Evolutionary conservation across 2,113 vertebrate genomes (phyloP), one percentile per base, ranked within the genome.

Genomic region (Morone saxatilis): DNA sequence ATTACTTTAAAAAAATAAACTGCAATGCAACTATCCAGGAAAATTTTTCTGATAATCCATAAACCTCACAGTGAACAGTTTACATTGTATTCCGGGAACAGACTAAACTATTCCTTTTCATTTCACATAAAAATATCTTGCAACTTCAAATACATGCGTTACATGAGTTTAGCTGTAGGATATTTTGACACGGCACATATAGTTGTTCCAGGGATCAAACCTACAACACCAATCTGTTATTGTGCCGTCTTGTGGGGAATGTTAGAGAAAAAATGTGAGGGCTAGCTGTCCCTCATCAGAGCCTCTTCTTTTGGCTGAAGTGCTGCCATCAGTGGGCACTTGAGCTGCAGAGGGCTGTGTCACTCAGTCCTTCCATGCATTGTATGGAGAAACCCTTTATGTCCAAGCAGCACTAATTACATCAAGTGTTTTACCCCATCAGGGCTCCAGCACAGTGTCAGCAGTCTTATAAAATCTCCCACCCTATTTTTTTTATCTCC

Each of bases 271-370:
- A 66, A 79, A 63, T 1, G 43, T 41, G 36, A 66, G 59, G 17
- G 10, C 51, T 70, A 20, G 63, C 79, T 61, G 60, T 78, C 67
- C 80, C 78, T 81, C 76, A 56, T 69, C 68, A 53, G 54, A 63
- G 76, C 63, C 77, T 80, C 88, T 80, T 83, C 78, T 78, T 74
- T 73, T 17, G 36, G 22, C 59, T 94, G 59, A 94, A 89, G 89
- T 80, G 84, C 71, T 70, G 66, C 76, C 85, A 83, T 84, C 87
- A 91, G 81, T 22, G 76, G 74, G 51, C 72, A 67, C 88, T 90
- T 77, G 59, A 87, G 85, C 51, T 38, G 62, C 60, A 41, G 75
- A 89, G 81, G 77, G 53, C 77, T 60, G 47, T 78, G 86, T 81
- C 86, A 74, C 43, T 78, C 48, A 73, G 14, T 67, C 65, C 60